Percentiles rank a stretch among this genome's conserved stretches.
phyloP scores from a whole-genome alignment of 2,113 vertebrate genomes.

The Cyphomyrus discorhynchus region DNA sequence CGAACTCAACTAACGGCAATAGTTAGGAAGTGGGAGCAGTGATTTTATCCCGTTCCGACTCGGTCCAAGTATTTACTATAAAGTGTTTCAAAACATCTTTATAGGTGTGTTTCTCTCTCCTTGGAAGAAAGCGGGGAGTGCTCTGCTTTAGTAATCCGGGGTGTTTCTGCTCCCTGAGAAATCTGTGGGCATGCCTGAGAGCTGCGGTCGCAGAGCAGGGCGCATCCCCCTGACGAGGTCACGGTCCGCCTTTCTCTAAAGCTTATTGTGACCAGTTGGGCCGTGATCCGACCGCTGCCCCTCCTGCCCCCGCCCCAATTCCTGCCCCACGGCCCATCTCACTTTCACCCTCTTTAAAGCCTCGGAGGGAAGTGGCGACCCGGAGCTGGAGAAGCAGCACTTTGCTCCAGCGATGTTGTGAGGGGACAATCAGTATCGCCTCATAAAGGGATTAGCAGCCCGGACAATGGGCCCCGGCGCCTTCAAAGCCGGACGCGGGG shows the following conservation, averaged over 20 bases:
- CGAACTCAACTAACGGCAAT: not conserved
- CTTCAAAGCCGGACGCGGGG: conserved; percentile 65
- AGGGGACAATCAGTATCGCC: conserved; percentile 59
- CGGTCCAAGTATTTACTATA: not conserved
- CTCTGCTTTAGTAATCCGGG: not conserved
- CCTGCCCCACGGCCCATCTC: not conserved
- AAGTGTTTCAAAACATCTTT: not conserved
- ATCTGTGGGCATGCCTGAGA: not conserved
- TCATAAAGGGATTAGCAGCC: conserved; percentile 71
- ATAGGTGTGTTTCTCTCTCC: not conserved
- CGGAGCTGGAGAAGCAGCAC: not conserved
- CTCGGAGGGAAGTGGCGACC: not conserved
- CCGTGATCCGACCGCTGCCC: not conserved
- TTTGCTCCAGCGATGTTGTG: conserved; percentile 42
- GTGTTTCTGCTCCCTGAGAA: not conserved
- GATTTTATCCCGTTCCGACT: not conserved
- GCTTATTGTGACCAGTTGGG: not conserved
- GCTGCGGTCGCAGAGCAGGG: not conserved
- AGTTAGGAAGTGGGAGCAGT: not conserved
- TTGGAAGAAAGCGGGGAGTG: not conserved
- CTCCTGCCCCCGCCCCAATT: not conserved
- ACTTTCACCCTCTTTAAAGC: conserved; percentile 5
- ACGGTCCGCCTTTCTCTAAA: not conserved
- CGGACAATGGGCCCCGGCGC: conserved; percentile 64
- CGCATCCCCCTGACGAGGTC: not conserved